These are phyloP conservation scores for Tholera decimalis DNA, from an alignment of 2,888 invertebrate genomes.

Conservation along the genomic window DNA sequence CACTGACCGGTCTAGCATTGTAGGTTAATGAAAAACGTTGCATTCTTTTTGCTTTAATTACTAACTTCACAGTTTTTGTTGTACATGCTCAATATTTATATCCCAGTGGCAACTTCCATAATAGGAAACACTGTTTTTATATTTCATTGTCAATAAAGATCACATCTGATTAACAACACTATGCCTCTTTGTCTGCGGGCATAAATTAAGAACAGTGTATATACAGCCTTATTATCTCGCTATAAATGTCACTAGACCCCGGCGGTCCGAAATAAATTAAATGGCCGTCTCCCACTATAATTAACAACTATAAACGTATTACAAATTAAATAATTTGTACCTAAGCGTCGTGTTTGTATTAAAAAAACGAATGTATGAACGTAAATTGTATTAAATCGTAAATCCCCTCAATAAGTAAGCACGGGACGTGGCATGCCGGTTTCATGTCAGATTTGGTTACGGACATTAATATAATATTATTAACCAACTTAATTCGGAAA, in stretches of 20 bases:
- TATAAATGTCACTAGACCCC: conserved; percentile 77
- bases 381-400: conserved; percentile 87
- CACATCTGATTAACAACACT: conserved; percentile 39
- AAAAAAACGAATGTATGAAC: conserved; percentile 77
- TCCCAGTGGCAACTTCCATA: conserved; percentile 28
- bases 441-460: conserved; percentile 88
- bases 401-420: conserved; percentile 86
- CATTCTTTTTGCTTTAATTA: conserved; percentile 31
- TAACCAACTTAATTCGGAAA: conserved; percentile 65
- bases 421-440: conserved; percentile 82
- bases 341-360: conserved; percentile 85
- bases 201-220: conserved; percentile 64
- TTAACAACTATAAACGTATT: conserved; percentile 85
- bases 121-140: conserved; percentile 22
- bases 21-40: conserved; percentile 2
- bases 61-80: conserved; percentile 22
- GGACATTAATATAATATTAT: conserved; percentile 82
- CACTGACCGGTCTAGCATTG: neutral
- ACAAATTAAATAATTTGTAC: conserved; percentile 89
- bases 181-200: conserved; percentile 34
- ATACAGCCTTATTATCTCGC: conserved; percentile 76
- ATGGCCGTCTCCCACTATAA: conserved; percentile 74
- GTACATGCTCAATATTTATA: conserved; percentile 23
- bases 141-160: conserved; percentile 39
- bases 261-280: conserved; percentile 80